Evolutionary conservation across 35 echinoderm and acorn worm genomes (phyloP), one percentile per base, ranked within the genome.

Genomic region (Antedon bifida): DNA sequence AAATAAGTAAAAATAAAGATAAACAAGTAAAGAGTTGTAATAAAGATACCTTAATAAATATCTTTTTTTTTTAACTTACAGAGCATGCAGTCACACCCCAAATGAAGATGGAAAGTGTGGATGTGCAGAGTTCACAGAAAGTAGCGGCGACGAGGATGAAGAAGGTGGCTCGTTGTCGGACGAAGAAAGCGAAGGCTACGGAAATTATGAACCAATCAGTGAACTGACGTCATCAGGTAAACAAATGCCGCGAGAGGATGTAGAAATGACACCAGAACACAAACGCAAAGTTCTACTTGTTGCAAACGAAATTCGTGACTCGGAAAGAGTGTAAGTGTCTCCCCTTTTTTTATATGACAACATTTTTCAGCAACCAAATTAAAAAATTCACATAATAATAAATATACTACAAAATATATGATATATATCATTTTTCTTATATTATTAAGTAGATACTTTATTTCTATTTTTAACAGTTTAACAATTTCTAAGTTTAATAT

Each of bases 231-330:
- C 82, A 23, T 45, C 74, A 26, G 76, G 77, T 36, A 75, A 75
- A 33, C 64, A 83, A 30, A 74, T 74, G 0, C n/a, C 28, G 51
- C 16, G 21, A 81, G 12, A 36, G 34, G 13, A 56, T 29, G 16
- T 34, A 46, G 30, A 29, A 73, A 39, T 74, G 75, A 74, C 34
- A 28, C 32, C 35, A 31, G 79, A 76, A 32, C 9, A 39, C 84
- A 29, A 84, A 91, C 42, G 44, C 74, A 96, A 96, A 81, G 93
- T 89, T 0, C 87, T 83, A 42, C 81, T 88, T 76, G 93, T 96
- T 26, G 93, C 93, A 14, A 88, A 91, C 46, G 93, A 96, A 86
- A 88, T 96, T 13, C 80, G 81, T 36, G 93, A 89, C 34, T 96
- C 93, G 0, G 93, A 96, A 81, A 87, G 35, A 38, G 93, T 96